Percentiles rank a stretch among this genome's conserved stretches.
These are phyloP conservation scores for Drosophila melanogaster DNA, from an alignment of 1,140 invertebrate genomes.

Conservation along the genomic window Release_6_plus_ISO1_MT NT_037436.4:1654501-1655000, in stretches of 20 bases:
- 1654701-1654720: slow-evolving; percentile 95
- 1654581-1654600: slow-evolving; percentile 70
- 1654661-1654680: slow-evolving; percentile 86
- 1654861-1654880: slow-evolving; percentile 37
- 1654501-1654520: slow-evolving; percentile 2
- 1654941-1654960: slow-evolving; percentile 23
- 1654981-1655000: slow-evolving; percentile 20
- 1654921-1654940: slow-evolving; percentile 20
- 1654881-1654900: slow-evolving; percentile 53
- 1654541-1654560: slow-evolving; percentile 76
- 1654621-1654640: slow-evolving; percentile 80
- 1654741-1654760: not conserved
- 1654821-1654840: slow-evolving; percentile 55
- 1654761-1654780: not conserved
- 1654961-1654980: slow-evolving; percentile 13
- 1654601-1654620: slow-evolving; percentile 61
- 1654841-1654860: slow-evolving; percentile 49
- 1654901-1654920: slow-evolving; percentile 50
- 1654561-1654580: slow-evolving; percentile 71
- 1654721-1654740: slow-evolving; percentile 89
- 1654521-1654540: slow-evolving; percentile 61
- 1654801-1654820: slow-evolving; percentile 68
- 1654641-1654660: slow-evolving; percentile 88
- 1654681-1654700: slow-evolving; percentile 88
- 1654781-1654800: slow-evolving; percentile 19